Evolutionary conservation across 2,888 invertebrate genomes (phyloP).

Genomic region (Nycteola revayana): DNA sequence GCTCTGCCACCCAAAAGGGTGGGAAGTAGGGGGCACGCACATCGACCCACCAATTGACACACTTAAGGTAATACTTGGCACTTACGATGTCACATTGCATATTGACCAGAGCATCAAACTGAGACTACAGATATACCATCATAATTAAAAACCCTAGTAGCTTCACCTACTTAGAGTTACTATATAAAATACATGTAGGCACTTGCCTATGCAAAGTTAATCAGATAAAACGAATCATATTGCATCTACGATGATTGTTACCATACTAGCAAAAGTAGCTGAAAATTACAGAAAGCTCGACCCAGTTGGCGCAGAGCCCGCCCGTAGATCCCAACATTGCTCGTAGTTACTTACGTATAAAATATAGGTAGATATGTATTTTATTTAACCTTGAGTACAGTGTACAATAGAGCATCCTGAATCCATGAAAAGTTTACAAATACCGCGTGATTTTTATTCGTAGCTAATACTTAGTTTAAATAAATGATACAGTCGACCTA

Average conservation of each 20-base stretch:
- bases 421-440: too few species aligned
- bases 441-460: too few species aligned
- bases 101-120: constrained; percentile 24
- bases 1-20: constrained; percentile 52
- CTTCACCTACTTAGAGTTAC: too few species aligned
- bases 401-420: constrained; percentile 21
- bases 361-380: constrained; percentile 44
- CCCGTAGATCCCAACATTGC: constrained; percentile 41
- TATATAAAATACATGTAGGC: constrained; percentile 17
- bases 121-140: too few species aligned
- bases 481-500: too few species aligned
- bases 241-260: constrained; percentile 43
- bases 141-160: too few species aligned
- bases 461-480: too few species aligned
- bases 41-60: constrained; percentile 80
- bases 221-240: constrained; percentile 22
- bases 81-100: constrained; percentile 59
- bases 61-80: constrained; percentile 78
- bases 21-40: constrained; percentile 71
- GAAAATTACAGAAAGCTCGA: constrained; percentile 74
- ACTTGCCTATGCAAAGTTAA: constrained; percentile 4
- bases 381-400: constrained; percentile 52
- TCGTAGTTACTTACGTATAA: constrained; percentile 42
- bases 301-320: constrained; percentile 76
- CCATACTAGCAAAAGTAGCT: constrained; percentile 54